These are phyloP conservation scores for Rhinichthys osculus DNA, from an alignment of 2,797 vertebrate species.

Conservation along the genomic window DNA sequence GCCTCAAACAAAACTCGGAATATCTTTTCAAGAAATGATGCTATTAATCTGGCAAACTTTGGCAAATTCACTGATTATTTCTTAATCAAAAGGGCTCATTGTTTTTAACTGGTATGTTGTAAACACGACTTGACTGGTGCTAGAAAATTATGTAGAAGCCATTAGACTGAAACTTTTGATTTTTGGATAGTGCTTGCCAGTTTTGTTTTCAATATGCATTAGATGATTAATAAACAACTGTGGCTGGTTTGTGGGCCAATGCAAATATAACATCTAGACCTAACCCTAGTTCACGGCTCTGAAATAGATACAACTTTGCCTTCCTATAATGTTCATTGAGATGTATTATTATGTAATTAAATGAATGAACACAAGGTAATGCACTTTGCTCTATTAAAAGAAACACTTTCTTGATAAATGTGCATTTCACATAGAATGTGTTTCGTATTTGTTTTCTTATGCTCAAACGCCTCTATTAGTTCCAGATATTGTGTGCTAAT, in stretches of 20 bases:
- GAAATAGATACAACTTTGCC: not conserved
- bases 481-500: conserved; percentile 41
- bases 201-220: not conserved
- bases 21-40: not conserved
- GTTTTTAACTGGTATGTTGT: not conserved
- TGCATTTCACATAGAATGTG: conserved; percentile 7
- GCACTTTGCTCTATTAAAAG: not conserved
- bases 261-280: not conserved
- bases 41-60: not conserved
- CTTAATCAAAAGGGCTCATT: conserved; percentile 21
- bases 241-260: not conserved
- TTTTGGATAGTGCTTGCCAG: not conserved
- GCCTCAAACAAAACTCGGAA: not conserved
- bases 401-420: conserved; percentile 23
- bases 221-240: not conserved
- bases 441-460: conserved; percentile 16
- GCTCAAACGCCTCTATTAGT: conserved; percentile 40
- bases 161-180: not conserved
- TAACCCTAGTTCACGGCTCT: not conserved
- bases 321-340: not conserved
- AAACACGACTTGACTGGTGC: not conserved
- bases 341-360: not conserved
- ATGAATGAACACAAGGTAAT: conserved; percentile 7
- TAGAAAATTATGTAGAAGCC: not conserved
- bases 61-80: conserved; percentile 6